Evolutionary conservation across 2,113 vertebrate genomes (phyloP).

Genomic region (Lepisosteus osseus): DNA sequence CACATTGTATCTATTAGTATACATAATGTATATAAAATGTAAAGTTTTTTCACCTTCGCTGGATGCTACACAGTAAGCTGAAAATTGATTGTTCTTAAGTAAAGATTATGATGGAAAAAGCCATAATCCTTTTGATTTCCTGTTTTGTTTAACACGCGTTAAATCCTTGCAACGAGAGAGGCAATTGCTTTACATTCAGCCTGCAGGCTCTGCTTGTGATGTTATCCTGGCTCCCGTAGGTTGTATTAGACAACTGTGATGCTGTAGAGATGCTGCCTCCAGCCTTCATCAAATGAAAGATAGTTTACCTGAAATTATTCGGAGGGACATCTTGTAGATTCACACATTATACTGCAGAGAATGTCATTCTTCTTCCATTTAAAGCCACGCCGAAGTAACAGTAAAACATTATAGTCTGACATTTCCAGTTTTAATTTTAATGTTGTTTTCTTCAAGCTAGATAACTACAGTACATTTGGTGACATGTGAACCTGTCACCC

Average conservation of each 20-base stretch:
- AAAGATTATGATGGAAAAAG: background rate
- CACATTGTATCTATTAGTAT: too few relatives aligned
- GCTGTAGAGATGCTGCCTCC: slow-evolving; percentile 1
- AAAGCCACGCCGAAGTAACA: background rate
- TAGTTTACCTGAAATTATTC: slow-evolving; percentile 11
- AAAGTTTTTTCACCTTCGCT: too few relatives aligned
- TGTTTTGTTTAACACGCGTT: background rate
- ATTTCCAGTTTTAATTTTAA: too few relatives aligned
- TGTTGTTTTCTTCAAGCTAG: too few relatives aligned
- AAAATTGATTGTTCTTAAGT: background rate
- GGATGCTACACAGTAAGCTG: background rate
- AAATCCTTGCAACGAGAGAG: slow-evolving; percentile 1
- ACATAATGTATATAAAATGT: too few relatives aligned
- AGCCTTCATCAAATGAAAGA: background rate
- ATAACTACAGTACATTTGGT: too few relatives aligned
- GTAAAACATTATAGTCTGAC: too few relatives aligned
- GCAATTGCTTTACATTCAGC: background rate
- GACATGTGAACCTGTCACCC: too few relatives aligned
- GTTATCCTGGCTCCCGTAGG: background rate
- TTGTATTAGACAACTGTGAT: background rate
- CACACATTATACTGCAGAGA: background rate
- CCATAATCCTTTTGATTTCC: background rate
- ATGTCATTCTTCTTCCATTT: too few relatives aligned
- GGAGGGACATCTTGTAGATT: slow-evolving; percentile 9
- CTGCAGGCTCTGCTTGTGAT: background rate